Evolutionary conservation across 2,888 invertebrate species (phyloP), one percentile per base, ranked within the genome.

Genomic region (Syrphus vitripennis): DNA sequence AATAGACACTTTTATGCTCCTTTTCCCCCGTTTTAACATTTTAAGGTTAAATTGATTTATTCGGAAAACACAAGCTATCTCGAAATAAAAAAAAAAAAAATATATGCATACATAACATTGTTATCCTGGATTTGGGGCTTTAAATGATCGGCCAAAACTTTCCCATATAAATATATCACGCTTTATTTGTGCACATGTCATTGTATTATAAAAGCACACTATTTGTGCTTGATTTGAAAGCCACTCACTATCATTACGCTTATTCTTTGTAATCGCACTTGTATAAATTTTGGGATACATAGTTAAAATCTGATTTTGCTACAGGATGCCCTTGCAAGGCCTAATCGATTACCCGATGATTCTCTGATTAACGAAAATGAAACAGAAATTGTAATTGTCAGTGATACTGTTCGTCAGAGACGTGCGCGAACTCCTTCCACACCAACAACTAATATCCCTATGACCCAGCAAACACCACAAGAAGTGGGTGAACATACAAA

Each of bases 341-440:
- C 67, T 50, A 63, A 21, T 45, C 67, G 63, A 71, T 59, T 50
- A 59, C 26, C 71, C 42, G 65, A 16, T 26, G 57, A 77, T 40
- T 55, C 67, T 55, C 37, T 63, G 21, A 48, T 16, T 24, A 83
- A 88, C 3, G 89, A 91, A 42, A 88, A 90, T 21, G 94, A 94
- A 87, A 94, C 94, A 89, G 94, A 95, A 91, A 94, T 94, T 88
- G 94, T 95, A 72, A 91, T 94, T 59, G 92, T 93, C 19, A 94
- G 94, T 74, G 94, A 95, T 91, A 95, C 95, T 4, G 95, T 95
- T 87, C 94, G 95, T 89, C 93, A 95, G 70, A 88, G 93, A 63
- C 90, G 93, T 26, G 91, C 92, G 1, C 89, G 92, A 55, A 93
- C 92, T 34, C 92, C 92, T 2, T 91, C n/a, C n/a, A n/a, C n/a